Conservation (phyloP, 2,888 invertebrate genomes). For the Stenodema calcarata region DNA sequence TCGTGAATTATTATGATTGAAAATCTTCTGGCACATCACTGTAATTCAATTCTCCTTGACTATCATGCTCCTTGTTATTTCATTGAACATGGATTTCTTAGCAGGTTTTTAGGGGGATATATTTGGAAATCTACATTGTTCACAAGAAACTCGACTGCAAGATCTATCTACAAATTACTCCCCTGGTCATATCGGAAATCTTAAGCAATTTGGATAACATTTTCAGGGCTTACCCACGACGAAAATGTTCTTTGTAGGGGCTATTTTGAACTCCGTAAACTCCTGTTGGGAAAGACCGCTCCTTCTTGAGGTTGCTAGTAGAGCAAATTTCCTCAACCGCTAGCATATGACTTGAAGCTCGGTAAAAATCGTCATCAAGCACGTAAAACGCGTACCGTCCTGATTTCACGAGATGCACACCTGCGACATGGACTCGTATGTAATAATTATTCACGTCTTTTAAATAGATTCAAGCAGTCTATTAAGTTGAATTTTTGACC, state of each 20-base stretch:
- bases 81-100: too few relatives aligned
- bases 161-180: too few relatives aligned
- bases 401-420: not conserved
- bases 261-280: not conserved
- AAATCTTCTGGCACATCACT: too few relatives aligned
- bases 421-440: not conserved
- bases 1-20: too few relatives aligned
- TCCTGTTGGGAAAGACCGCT: not conserved
- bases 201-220: not conserved
- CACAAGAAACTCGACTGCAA: too few relatives aligned
- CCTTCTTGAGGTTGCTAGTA: not conserved
- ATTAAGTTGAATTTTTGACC: too few relatives aligned
- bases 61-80: too few relatives aligned
- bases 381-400: not conserved
- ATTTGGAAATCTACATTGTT: too few relatives aligned
- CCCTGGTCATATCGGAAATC: too few relatives aligned
- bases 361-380: slow-evolving; percentile 19
- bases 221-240: not conserved
- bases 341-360: not conserved
- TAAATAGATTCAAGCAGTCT: too few relatives aligned
- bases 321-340: not conserved
- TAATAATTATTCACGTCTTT: too few relatives aligned
- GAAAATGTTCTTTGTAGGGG: not conserved
- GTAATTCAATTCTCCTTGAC: too few relatives aligned
- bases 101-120: not conserved